Conservation (phyloP, 1,140 invertebrate genomes). For the Drosophila yakuba region DNA sequence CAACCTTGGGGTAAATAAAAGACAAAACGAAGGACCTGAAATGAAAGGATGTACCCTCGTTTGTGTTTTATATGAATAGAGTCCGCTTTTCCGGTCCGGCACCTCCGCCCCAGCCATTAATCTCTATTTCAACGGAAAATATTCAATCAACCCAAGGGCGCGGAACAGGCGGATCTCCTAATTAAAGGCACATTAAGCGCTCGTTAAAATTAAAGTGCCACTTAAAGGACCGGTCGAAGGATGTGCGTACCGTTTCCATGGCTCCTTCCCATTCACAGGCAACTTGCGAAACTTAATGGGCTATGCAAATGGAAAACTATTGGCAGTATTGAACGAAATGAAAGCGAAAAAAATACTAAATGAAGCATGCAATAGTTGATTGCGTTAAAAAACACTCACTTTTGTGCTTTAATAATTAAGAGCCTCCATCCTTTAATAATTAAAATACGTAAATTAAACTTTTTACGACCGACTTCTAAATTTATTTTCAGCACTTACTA, state of each 20-base stretch:
- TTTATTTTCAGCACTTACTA: no score
- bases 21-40: constrained; percentile 20
- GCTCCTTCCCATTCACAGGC: neutral
- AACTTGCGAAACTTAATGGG: constrained; percentile 24
- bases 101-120: constrained; percentile 47
- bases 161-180: constrained; percentile 39
- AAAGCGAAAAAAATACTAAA: constrained; percentile 22
- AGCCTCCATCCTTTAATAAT: neutral
- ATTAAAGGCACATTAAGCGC: constrained; percentile 76
- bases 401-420: neutral
- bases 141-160: constrained; percentile 66
- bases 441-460: no score
- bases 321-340: constrained; percentile 6
- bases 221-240: constrained; percentile 20
- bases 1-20: constrained; percentile 1
- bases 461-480: no score
- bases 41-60: constrained; percentile 34
- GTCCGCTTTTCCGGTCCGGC: constrained; percentile 24
- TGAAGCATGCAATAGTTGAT: constrained; percentile 3
- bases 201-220: constrained; percentile 79
- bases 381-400: neutral
- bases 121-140: constrained; percentile 71
- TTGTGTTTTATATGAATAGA: constrained; percentile 65
- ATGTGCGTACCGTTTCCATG: constrained; percentile 15
- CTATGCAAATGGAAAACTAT: constrained; percentile 51